phyloP scores from a whole-genome alignment of 2,797 vertebrate genomes.

The Chaenodraco wilsoni region DNA sequence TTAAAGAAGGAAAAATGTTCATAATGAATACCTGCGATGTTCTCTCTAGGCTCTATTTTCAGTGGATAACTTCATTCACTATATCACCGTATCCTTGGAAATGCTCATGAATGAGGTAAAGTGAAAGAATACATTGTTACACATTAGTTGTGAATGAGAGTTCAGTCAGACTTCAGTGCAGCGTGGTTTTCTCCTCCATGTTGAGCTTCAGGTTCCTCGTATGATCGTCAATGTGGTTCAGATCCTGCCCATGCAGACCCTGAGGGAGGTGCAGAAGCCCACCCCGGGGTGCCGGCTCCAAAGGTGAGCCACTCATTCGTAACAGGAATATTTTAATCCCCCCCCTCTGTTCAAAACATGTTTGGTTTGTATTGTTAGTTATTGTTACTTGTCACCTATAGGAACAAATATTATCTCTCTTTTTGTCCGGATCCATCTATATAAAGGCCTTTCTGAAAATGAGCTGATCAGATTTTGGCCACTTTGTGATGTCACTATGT shows the following conservation, averaged over 20 bases:
- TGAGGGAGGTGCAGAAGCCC: constrained; percentile 83
- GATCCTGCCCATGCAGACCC: constrained; percentile 82
- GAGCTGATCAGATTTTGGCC: too few species aligned
- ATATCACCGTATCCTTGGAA: constrained; percentile 84
- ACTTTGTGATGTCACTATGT: too few species aligned
- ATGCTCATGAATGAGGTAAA: constrained; percentile 87
- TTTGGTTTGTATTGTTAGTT: not conserved
- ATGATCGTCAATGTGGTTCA: constrained; percentile 86
- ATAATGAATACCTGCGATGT: constrained; percentile 16
- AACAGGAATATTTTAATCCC: too few species aligned
- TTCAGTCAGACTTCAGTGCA: not conserved
- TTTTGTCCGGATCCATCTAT: too few species aligned
- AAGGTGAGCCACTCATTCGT: constrained; percentile 60
- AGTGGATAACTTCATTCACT: constrained; percentile 84
- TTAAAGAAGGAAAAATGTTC: not conserved
- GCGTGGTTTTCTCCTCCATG: not conserved
- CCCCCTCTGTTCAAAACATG: too few species aligned
- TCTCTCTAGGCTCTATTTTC: constrained; percentile 81
- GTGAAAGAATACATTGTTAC: not conserved
- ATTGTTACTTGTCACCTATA: too few species aligned
- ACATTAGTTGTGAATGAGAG: not conserved
- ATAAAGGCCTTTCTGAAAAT: too few species aligned
- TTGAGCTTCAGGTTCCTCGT: constrained; percentile 81
- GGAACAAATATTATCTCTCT: too few species aligned
- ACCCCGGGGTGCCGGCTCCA: constrained; percentile 83